These are phyloP conservation scores for Hucho hucho DNA, from an alignment of 2,113 vertebrate genomes.

Conservation along the genomic window DNA sequence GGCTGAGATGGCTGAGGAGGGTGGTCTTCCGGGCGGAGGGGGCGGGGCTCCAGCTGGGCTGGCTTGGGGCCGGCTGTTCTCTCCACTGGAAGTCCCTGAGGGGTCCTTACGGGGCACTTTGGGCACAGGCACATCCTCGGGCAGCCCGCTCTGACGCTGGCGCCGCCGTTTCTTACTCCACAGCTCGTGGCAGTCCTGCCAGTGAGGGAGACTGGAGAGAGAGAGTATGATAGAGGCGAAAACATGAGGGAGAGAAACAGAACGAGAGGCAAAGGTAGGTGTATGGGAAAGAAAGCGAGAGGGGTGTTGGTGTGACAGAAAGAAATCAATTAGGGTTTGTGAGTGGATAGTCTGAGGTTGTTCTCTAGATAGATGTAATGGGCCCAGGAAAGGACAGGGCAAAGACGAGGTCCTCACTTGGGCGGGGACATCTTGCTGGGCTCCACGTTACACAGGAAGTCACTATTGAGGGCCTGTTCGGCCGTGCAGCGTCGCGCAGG, in stretches of 20 bases:
- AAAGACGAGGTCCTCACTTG: conserved; percentile 80
- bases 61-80: conserved; percentile 78
- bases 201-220: conserved; percentile 87
- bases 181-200: conserved; percentile 97
- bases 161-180: conserved; percentile 97
- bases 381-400: neutral
- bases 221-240: neutral
- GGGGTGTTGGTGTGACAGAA: too few species aligned
- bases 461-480: conserved; percentile 88
- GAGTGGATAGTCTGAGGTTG: too few species aligned
- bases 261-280: neutral
- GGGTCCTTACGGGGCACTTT: conserved; percentile 90
- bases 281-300: neutral
- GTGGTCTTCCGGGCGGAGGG: conserved; percentile 58
- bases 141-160: conserved; percentile 86
- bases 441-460: conserved; percentile 92
- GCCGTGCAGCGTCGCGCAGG: conserved; percentile 92
- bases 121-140: conserved; percentile 84
- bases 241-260: neutral
- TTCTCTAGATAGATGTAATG: too few species aligned
- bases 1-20: conserved; percentile 52
- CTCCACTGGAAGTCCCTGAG: conserved; percentile 78
- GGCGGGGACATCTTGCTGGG: conserved; percentile 95
- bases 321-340: too few species aligned
- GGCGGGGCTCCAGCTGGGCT: conserved; percentile 81